Percentiles rank a stretch among this genome's conserved stretches.
phyloP scores from a whole-genome alignment of 2,797 vertebrate genomes.

The Rhincodon typus region DNA sequence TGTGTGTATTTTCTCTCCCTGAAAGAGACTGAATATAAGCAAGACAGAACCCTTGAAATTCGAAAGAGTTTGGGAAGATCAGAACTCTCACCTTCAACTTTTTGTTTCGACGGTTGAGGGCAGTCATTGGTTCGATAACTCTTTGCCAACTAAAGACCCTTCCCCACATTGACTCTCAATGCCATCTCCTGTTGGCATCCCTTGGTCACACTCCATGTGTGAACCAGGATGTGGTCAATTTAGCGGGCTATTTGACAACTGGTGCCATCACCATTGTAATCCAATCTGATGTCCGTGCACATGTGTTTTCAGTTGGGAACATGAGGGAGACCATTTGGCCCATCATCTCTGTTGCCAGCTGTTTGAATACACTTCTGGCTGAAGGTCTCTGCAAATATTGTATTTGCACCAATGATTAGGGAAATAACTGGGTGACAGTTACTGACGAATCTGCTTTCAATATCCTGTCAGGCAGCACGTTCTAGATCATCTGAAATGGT shows the following conservation, averaged over 20 bases:
- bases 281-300: not conserved
- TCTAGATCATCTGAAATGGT: not conserved
- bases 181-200: not conserved
- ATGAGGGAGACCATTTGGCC: not conserved
- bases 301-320: not conserved
- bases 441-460: not conserved
- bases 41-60: not conserved
- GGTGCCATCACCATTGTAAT: not conserved
- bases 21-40: not conserved
- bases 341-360: too few species aligned
- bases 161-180: not conserved
- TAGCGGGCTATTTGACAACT: not conserved
- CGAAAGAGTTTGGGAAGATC: not conserved
- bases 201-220: not conserved
- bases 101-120: not conserved
- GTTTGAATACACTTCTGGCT: too few species aligned
- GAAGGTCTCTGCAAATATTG: too few species aligned
- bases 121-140: not conserved
- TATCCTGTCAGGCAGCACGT: not conserved
- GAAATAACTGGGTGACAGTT: too few species aligned
- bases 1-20: not conserved
- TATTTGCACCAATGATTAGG: too few species aligned
- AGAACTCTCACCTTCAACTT: not conserved
- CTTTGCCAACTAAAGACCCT: not conserved
- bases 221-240: not conserved